Percentiles rank a stretch among this genome's conserved stretches.
Evolutionary conservation across 2,113 vertebrate genomes (phyloP).

Genomic region (Serilophus lunatus): DNA sequence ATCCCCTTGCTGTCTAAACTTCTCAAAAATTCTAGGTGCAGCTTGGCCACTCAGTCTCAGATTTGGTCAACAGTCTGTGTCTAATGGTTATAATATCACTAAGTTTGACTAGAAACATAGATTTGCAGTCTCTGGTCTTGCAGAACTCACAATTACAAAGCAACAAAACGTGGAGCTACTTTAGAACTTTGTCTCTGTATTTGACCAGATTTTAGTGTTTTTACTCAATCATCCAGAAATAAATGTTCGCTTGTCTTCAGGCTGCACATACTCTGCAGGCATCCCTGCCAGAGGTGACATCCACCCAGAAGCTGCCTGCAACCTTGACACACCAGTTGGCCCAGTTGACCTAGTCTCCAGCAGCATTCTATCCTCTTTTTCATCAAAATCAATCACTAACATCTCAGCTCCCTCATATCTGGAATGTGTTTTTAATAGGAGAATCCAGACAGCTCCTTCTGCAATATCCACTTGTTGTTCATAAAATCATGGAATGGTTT

Average conservation of each 20-base stretch:
- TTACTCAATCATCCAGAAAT: background rate
- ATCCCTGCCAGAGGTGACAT: background rate
- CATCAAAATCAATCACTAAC: background rate
- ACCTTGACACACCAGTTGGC: background rate
- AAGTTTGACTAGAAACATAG: background rate
- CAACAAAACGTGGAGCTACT: background rate
- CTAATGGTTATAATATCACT: background rate
- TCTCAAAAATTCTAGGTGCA: background rate
- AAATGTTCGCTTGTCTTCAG: background rate
- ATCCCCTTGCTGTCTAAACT: background rate
- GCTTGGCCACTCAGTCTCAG: background rate
- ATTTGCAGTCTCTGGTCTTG: background rate
- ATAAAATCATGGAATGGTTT: background rate
- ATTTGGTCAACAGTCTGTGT: background rate
- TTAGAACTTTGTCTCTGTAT: background rate
- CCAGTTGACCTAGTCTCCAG: background rate
- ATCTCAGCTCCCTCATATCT: background rate
- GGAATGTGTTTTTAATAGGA: background rate
- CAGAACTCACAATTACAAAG: background rate
- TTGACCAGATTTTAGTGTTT: background rate
- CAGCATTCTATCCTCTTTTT: background rate
- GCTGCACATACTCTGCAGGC: background rate
- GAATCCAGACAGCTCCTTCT: background rate
- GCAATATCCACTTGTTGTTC: background rate
- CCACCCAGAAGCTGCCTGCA: background rate